phyloP scores from a whole-genome alignment of 2,888 invertebrate species.

The Busseola fusca region DNA sequence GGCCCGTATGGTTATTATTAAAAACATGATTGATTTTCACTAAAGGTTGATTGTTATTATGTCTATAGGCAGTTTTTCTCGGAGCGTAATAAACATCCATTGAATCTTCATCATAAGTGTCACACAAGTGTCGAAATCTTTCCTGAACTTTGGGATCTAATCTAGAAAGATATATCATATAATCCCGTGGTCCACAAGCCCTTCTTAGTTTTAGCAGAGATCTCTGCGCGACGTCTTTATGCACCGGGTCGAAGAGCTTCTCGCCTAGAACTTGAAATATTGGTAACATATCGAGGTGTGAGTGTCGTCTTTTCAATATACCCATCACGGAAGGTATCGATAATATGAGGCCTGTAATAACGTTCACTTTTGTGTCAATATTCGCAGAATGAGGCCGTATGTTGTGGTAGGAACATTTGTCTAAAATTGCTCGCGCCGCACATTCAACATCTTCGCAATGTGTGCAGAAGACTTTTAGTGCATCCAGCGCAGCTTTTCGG shows the following conservation, averaged over 20 bases:
- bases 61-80: constrained; percentile 73
- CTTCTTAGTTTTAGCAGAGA: constrained; percentile 92
- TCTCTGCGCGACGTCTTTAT: constrained; percentile 92
- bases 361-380: constrained; percentile 85
- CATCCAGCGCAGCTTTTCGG: constrained; percentile 93
- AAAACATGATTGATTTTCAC: constrained; percentile 81
- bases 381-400: constrained; percentile 87
- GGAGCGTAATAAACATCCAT: constrained; percentile 85
- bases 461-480: constrained; percentile 92
- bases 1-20: constrained; percentile 72
- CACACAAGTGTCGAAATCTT: constrained; percentile 83
- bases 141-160: constrained; percentile 86
- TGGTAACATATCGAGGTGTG: constrained; percentile 84
- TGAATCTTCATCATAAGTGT: constrained; percentile 85
- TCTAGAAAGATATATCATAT: constrained; percentile 88
- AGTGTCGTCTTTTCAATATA: constrained; percentile 86
- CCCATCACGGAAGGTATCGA: constrained; percentile 90
- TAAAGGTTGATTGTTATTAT: constrained; percentile 73
- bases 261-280: constrained; percentile 88
- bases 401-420: constrained; percentile 90
- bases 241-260: constrained; percentile 85
- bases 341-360: constrained; percentile 91
- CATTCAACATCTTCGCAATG: constrained; percentile 91
- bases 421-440: constrained; percentile 90
- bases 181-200: constrained; percentile 91